Base-by-base conservation (phyloP, 2,113 vertebrate genomes). In the Oplegnathus fasciatus region DNA sequence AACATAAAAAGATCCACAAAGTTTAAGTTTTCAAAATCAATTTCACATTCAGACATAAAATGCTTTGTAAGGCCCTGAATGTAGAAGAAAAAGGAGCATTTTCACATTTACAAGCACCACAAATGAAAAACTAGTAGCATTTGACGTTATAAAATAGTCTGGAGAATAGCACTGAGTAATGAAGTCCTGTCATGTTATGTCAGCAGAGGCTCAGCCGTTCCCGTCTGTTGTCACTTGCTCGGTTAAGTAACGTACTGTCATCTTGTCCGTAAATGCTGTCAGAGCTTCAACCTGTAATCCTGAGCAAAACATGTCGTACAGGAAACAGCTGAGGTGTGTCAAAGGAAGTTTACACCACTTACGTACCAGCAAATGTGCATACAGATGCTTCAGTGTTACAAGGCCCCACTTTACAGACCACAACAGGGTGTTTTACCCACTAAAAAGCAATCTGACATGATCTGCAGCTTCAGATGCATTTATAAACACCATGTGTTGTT, bases 141-240 rank as follows among this genome's bases (percentile, higher is more conserved):
- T 22, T 26, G 24, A 18, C 13, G 13, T 50, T 13, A 42, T 5
- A 64, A 70, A 55, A 30, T 7, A 22, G 32, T 22, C 7, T 79
- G 11, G 7, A 82, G 7, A 18, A n/a, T 2, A 62, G 24, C 37
- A 17, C 17, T 7, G 30, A 44, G 57, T 37, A 11, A 42, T 52
- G 22, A 52, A 22, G 9, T 10, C 3, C 30, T 40, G 30, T 87
- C 55, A 69, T 7, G 60, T 78, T 61, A 78, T 28, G 64, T 78
- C 61, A 92, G 80, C 80, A 71, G 81, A 61, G 66, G 54, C 81
- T 91, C 78, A 83, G 66, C 37, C 78, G 84, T 86, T 83, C 65
- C 75, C 2, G 10, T 0, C 68, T 66, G 72, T 24, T 52, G 42
- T 62, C 46, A 34, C 69, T 57, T 37, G 17, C 44, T 34, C 20